Base-by-base conservation (phyloP, 2,797 vertebrate genomes). In the Lutjanus campechanus region DNA sequence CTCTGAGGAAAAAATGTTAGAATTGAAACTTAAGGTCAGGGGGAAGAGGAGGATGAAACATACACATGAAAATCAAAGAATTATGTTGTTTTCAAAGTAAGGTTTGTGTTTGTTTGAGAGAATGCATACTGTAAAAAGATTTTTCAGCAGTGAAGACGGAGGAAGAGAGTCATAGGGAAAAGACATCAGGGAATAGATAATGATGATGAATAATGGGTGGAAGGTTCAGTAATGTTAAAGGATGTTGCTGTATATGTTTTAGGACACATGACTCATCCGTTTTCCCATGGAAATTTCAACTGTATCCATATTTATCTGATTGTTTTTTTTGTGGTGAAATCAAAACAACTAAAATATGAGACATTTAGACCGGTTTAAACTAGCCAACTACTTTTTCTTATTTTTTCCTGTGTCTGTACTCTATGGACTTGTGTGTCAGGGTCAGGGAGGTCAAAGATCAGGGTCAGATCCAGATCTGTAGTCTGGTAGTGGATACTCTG, bases 181-280 rank as follows among this genome's bases (percentile, higher is more conserved):
- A 44, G 7, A 20, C 62, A 29, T 47, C 43, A 56, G 41, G 60
- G 41, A 76, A 49, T 49, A 60, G 54, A 65, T 60, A 12, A 54
- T 47, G 29, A 55, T 74, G 60, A 55, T 78, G 54, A 78, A 4
- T 64, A 50, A 69, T 55, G 70, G 43, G 7, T 53, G 11, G 40
- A 68, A 58, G 16, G n/a, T 19, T 75, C 36, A 40, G 41, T 59
- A 40, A 22, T 56, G 68, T 72, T 73, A 69, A 64, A 75, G 59
- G 51, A 55, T 68, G 40, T 36, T 67, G 16, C 16, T 64, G 36
- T 47, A 20, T 44, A 47, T 53, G 19, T 58, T 61, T 65, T 29
- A 54, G 29, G 12, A 50, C 60, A 67, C 10, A 58, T 67, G 22
- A 63, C 25, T 62, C 25, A 46, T 51, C 51, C 2, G 59, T 47